A percentile compares a stretch with the other conserved stretches of the same genome.
These are phyloP conservation scores for Melipona bicolor DNA, from an alignment of 2,888 invertebrate genomes.

Conservation along the genomic window DNA sequence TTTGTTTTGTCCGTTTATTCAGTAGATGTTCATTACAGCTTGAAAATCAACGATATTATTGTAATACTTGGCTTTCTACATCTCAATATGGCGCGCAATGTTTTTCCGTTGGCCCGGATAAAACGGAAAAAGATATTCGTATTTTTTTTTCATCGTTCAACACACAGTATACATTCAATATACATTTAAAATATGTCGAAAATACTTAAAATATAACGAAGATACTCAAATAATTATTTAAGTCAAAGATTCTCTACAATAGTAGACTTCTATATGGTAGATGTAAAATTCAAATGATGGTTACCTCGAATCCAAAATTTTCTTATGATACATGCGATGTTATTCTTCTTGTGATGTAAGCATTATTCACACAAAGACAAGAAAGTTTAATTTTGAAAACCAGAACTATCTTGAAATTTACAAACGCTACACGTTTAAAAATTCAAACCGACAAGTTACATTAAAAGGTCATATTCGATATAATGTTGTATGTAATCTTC, in stretches of 20 bases:
- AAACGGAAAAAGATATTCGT: background rate
- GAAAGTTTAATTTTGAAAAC: background rate
- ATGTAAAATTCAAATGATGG: background rate
- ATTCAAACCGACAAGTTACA: background rate
- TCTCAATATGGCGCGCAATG: slow-evolving; percentile 17
- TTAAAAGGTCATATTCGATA: background rate
- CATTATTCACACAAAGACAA: background rate
- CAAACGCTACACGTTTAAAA: background rate
- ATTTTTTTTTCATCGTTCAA: background rate
- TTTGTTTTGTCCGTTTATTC: background rate
- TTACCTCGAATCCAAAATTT: background rate
- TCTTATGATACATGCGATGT: background rate
- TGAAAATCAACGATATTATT: background rate
- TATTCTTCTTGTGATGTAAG: background rate
- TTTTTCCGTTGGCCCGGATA: background rate
- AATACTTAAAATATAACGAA: too few species aligned
- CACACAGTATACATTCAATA: background rate
- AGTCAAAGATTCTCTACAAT: background rate
- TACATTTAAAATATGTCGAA: background rate
- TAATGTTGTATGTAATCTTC: background rate
- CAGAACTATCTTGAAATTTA: background rate
- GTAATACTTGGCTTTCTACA: slow-evolving; percentile 1
- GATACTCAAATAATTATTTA: too few species aligned
- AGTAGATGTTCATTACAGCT: too few species aligned
- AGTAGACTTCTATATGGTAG: background rate